These are phyloP conservation scores for Atherix ibis DNA, from an alignment of 2,888 invertebrate species.

Conservation along the genomic window DNA sequence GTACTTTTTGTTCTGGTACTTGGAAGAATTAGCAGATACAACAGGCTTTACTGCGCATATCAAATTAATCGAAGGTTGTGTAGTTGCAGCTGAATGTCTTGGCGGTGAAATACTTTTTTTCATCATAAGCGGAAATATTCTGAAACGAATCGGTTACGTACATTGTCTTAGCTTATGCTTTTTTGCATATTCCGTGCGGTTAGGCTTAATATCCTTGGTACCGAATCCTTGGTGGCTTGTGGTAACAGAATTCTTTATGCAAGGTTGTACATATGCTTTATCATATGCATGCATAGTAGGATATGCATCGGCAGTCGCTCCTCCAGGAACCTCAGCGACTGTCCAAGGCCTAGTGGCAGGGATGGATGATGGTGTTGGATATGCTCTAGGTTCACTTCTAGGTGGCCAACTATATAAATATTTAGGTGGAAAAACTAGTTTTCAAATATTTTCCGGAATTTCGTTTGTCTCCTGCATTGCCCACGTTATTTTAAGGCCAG, in stretches of 20 bases:
- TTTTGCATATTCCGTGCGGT: conserved; percentile 55
- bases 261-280: conserved; percentile 76
- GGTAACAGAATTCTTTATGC: conserved; percentile 61
- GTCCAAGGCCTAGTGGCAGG: conserved; percentile 74
- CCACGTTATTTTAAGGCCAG: conserved; percentile 26
- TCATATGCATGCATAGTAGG: conserved; percentile 69
- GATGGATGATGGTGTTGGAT: conserved; percentile 73
- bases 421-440: conserved; percentile 42
- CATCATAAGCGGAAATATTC: conserved; percentile 53
- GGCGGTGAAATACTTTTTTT: conserved; percentile 67
- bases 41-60: conserved; percentile 47
- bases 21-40: conserved; percentile 55
- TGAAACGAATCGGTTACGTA: conserved; percentile 63
- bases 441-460: conserved; percentile 34
- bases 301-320: conserved; percentile 48
- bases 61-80: conserved; percentile 63
- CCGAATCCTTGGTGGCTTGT: conserved; percentile 71
- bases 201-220: conserved; percentile 59
- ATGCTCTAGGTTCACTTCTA: conserved; percentile 56
- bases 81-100: conserved; percentile 63
- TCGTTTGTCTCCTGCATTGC: conserved; percentile 27
- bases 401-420: conserved; percentile 53
- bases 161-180: conserved; percentile 63
- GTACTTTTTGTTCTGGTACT: conserved; percentile 70
- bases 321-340: conserved; percentile 63